A percentile compares a stretch with the other conserved stretches of the same genome.
Evolutionary conservation across 2,797 vertebrate species (phyloP).

Genomic region (Arnoldichthys spilopterus): DNA sequence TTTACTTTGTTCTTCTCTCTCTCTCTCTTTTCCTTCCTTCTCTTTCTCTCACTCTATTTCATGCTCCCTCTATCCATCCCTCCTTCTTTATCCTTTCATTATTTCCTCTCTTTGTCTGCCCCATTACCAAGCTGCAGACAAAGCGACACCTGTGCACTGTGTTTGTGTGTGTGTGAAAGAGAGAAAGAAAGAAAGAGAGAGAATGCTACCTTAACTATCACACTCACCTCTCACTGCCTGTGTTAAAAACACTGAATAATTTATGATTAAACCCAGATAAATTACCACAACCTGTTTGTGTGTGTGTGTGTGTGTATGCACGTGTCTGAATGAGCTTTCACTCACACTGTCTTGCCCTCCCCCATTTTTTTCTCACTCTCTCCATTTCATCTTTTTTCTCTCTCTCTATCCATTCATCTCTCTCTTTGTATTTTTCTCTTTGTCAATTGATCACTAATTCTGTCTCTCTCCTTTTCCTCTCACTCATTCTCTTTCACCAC

Average conservation of each 20-base stretch:
- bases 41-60: neutral
- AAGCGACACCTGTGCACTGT: conserved; percentile 68
- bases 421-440: conserved; percentile 1
- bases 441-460: no score
- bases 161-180: no score
- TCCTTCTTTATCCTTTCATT: neutral
- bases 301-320: conserved; percentile 12
- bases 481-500: neutral
- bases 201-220: conserved; percentile 27
- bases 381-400: neutral
- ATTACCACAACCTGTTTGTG: conserved; percentile 40
- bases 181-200: conserved; percentile 4
- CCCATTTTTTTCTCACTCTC: neutral
- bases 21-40: neutral
- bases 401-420: conserved; percentile 2
- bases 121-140: conserved; percentile 60
- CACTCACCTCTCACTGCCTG: conserved; percentile 33
- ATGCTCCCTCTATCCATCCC: neutral
- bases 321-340: neutral
- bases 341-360: neutral
- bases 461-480: neutral
- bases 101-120: conserved; percentile 53
- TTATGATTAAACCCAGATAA: conserved; percentile 65
- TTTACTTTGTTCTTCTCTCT: no score
- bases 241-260: conserved; percentile 64